Evolutionary conservation across 2,113 vertebrate species (phyloP).

Genomic region (Lepus europaeus): DNA sequence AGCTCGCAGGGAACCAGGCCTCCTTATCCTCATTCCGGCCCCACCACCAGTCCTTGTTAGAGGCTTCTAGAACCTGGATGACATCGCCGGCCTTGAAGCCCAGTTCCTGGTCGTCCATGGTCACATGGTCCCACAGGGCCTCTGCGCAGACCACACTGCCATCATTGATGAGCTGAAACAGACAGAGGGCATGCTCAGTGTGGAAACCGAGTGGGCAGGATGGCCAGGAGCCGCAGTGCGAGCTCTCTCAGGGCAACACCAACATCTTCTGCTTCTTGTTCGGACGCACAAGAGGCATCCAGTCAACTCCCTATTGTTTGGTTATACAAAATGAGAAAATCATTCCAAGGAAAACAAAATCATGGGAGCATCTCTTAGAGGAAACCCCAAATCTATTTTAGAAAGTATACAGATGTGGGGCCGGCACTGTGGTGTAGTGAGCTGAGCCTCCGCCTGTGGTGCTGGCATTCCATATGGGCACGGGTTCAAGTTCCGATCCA

Average conservation of each 20-base stretch:
- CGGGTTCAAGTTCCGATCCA: too few relatives aligned
- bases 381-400: background rate
- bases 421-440: too few relatives aligned
- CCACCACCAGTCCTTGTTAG: conserved; percentile 99
- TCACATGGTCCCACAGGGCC: conserved; percentile 99
- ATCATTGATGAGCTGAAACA: conserved; percentile 88
- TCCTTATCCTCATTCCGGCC: conserved; percentile 94
- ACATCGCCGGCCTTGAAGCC: conserved; percentile 98
- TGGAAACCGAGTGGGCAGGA: fast-evolving
- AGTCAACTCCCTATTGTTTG: too few relatives aligned
- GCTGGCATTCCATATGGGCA: too few relatives aligned
- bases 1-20: conserved; percentile 98
- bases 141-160: conserved; percentile 94
- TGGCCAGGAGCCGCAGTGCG: fast-evolving
- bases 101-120: conserved; percentile 98
- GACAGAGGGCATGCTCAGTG: background rate
- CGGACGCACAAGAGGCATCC: fast-evolving
- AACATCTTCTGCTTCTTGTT: too few relatives aligned
- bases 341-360: background rate
- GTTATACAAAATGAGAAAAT: background rate
- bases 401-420: background rate
- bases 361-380: background rate
- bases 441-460: too few relatives aligned
- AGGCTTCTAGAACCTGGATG: conserved; percentile 96
- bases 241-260: fast-evolving